phyloP scores from a whole-genome alignment of 2,888 invertebrate species.

The Abscondita cerata region DNA sequence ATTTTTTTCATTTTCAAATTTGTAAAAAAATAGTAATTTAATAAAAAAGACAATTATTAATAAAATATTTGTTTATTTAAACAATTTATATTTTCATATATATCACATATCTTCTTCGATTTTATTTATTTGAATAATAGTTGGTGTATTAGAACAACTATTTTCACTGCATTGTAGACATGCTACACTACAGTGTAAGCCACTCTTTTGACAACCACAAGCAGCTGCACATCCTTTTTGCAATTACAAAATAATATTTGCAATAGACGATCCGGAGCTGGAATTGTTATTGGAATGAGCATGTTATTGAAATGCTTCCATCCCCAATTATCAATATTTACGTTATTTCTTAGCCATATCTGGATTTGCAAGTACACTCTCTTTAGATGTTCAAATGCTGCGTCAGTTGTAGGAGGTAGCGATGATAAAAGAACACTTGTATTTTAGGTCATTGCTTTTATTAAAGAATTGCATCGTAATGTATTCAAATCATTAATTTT shows the following conservation, averaged over 20 bases:
- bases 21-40: background rate
- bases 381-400: background rate
- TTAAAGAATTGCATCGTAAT: too few species aligned
- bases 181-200: slow-evolving; percentile 9
- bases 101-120: background rate
- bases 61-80: slow-evolving; percentile 1
- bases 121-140: background rate
- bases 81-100: background rate
- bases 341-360: background rate
- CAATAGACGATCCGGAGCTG: slow-evolving; percentile 1
- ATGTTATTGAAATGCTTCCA: background rate
- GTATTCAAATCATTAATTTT: too few species aligned
- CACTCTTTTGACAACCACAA: slow-evolving; percentile 5
- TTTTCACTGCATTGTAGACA: slow-evolving; percentile 4
- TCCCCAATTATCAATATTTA: slow-evolving; percentile 3
- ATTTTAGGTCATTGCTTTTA: background rate
- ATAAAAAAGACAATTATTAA: background rate
- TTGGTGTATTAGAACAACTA: background rate
- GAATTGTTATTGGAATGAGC: background rate
- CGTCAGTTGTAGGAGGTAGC: background rate
- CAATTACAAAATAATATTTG: slow-evolving; percentile 4
- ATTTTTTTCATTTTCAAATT: too few species aligned
- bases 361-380: slow-evolving; percentile 1
- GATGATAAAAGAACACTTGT: background rate
- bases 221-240: slow-evolving; percentile 5